Base-by-base conservation (phyloP, 2,888 invertebrate species). In the Hyposoter dolosus region DNA sequence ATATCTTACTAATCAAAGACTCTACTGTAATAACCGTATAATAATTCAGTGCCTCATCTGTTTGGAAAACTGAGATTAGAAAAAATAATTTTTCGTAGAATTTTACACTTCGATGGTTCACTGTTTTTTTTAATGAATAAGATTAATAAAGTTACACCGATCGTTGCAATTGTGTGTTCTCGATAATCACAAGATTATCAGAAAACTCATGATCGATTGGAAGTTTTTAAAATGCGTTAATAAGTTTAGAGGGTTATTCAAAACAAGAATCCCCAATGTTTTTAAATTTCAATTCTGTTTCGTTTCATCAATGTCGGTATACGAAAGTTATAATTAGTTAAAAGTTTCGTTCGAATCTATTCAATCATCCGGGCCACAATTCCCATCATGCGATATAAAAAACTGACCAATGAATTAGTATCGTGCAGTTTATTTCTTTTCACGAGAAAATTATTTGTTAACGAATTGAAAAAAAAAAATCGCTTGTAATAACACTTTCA, bases 1-100 rank as follows among this genome's bases (percentile, higher is more conserved):
- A 93, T 95, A 89, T 94, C 95, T 47, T 95, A 95, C 89, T 95
- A 90, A 92, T 82, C 68, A 45, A 74, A 19, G 35, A 60, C 47
- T 43, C 60, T 12, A 76, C 66, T 63, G 19, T 50, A 45, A 60
- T 47, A 43, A 56, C 28, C 23, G 63, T 23, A 72, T 28, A 50
- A 50, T 32, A 28, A 60, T 77, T 19, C 47, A 60, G 77, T 40
- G 12, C 5, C n/a, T 15, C 32, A 32, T 71, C 32, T 19, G n/a
- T 79, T 56, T 28, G 45, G n/a, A 35, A 5, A 35, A 6, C 35
- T 35, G 35, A 65, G 50, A 69, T 40, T 28, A 28, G 12, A 28
- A 32, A 40, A 23, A 47, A 23, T 15, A 19, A 71, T 47, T 50
- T 65, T 47, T 66, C 23, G 65, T 65, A 35, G 50, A 50, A 47